These are phyloP conservation scores for Thinocorus orbignyianus DNA, from an alignment of 2,113 vertebrate genomes.

Conservation along the genomic window DNA sequence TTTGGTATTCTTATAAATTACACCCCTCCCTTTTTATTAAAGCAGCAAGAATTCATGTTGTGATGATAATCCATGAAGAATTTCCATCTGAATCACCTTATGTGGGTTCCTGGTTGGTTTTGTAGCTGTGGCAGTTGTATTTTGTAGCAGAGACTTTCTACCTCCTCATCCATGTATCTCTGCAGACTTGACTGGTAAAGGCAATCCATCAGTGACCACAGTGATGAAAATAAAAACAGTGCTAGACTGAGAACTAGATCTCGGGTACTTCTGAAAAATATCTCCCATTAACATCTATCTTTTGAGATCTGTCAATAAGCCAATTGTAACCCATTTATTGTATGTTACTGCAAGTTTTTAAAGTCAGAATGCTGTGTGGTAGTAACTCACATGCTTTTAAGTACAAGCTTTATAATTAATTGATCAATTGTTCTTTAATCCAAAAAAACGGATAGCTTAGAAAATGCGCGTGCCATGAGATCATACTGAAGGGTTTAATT, in stretches of 20 bases:
- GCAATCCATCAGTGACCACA: not conserved
- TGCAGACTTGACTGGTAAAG: not conserved
- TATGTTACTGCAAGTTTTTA: not conserved
- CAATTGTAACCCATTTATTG: not conserved
- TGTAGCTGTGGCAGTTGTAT: not conserved
- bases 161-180: not conserved
- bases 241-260: not conserved
- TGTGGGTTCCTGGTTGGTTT: not conserved
- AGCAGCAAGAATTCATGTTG: not conserved
- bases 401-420: not conserved
- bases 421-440: not conserved
- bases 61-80: not conserved
- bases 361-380: not conserved
- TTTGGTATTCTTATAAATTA: not conserved
- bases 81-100: not conserved
- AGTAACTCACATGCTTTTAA: not conserved
- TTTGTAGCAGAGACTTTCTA: not conserved
- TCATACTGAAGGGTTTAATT: not conserved
- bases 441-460: not conserved
- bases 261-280: not conserved
- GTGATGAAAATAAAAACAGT: not conserved
- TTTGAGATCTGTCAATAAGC: not conserved
- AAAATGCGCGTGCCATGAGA: not conserved
- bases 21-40: not conserved
- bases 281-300: not conserved